Conservation (phyloP, 2,888 invertebrate species). For the Ellobium chinense region DNA sequence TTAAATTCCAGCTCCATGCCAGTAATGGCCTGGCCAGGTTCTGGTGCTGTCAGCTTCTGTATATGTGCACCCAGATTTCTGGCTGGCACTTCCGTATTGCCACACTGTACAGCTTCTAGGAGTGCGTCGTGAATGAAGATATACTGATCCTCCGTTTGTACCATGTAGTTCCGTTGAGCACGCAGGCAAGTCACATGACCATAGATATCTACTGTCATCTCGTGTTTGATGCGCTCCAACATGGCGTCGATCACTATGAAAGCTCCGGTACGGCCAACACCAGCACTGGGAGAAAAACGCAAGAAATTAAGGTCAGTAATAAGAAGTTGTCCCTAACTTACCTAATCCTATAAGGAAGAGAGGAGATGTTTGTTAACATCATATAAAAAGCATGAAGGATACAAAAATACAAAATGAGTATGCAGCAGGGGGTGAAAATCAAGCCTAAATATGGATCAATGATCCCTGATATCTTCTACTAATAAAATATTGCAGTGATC, state of each 20-base stretch:
- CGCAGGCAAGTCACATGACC: slow-evolving; percentile 98
- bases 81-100: slow-evolving; percentile 97
- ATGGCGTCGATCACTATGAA: slow-evolving; percentile 99
- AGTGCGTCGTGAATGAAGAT: slow-evolving; percentile 99
- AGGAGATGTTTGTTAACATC: not conserved
- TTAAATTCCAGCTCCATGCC: slow-evolving; percentile 78
- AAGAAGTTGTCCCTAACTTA: too few species aligned
- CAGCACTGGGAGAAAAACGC: slow-evolving; percentile 83
- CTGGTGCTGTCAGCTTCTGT: slow-evolving; percentile 93
- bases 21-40: slow-evolving; percentile 76
- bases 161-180: slow-evolving; percentile 99
- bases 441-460: too few species aligned
- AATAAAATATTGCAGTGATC: too few species aligned
- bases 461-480: too few species aligned
- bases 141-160: slow-evolving; percentile 97
- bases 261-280: slow-evolving; percentile 96
- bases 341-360: too few species aligned
- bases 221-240: slow-evolving; percentile 97
- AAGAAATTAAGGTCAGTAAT: too few species aligned
- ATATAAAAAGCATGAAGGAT: not conserved
- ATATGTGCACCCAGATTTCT: slow-evolving; percentile 96
- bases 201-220: slow-evolving; percentile 98
- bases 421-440: too few species aligned
- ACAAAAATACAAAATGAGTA: not conserved
- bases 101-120: slow-evolving; percentile 97